These are phyloP conservation scores for Cheilosia grossa DNA, from an alignment of 2,888 invertebrate genomes.

Conservation along the genomic window DNA sequence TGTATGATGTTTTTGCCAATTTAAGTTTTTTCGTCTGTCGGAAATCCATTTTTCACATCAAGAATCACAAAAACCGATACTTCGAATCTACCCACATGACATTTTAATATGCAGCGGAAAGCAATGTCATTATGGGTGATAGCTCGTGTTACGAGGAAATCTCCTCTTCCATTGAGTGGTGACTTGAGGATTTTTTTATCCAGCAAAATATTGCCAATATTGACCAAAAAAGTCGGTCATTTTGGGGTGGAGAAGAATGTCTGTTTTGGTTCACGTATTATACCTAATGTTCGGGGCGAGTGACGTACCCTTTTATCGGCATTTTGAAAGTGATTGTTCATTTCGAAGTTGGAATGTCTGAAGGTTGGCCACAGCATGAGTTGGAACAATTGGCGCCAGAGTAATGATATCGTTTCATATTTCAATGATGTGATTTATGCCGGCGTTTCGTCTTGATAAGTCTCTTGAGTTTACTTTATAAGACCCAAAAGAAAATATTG, in stretches of 20 bases:
- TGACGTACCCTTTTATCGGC: no score
- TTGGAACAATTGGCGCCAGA: no score
- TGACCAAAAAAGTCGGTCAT: slow-evolving; percentile 38
- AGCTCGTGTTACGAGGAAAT: slow-evolving; percentile 34
- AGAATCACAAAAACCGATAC: slow-evolving; percentile 9
- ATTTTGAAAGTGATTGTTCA: no score
- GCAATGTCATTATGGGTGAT: slow-evolving; percentile 52
- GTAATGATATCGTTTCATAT: no score
- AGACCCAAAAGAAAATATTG: no score
- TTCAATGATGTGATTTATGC: no score
- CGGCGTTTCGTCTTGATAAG: no score
- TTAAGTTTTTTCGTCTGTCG: background rate
- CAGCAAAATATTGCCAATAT: background rate
- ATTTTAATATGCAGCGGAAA: slow-evolving; percentile 54
- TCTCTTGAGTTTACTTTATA: no score
- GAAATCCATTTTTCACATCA: slow-evolving; percentile 64
- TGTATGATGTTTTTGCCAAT: slow-evolving; percentile 61
- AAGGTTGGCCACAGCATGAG: no score
- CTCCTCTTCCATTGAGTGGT: slow-evolving; percentile 45
- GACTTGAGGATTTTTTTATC: slow-evolving; percentile 45
- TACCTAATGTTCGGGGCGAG: no score
- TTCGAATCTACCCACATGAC: slow-evolving; percentile 11
- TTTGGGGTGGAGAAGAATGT: background rate
- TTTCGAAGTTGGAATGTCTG: no score
- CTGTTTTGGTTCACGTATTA: background rate